Percentiles rank a stretch among this genome's conserved stretches.
Conservation (phyloP, 2,113 vertebrate genomes). For the Hippotragus niger region DNA sequence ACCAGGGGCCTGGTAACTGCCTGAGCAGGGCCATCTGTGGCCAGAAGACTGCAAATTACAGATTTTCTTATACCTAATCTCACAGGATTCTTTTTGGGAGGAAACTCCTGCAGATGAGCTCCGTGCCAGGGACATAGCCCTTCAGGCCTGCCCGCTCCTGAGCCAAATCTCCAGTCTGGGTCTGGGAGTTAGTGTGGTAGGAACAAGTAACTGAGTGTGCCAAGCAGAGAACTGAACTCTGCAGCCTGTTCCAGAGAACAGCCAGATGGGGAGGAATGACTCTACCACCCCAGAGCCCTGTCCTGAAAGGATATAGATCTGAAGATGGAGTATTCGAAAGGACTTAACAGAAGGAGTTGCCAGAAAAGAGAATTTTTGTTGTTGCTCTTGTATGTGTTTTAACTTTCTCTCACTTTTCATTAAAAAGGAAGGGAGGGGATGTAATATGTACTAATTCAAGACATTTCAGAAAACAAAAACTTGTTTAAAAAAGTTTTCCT, state of each 20-base stretch:
- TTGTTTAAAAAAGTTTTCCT: background rate
- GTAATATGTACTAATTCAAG: background rate
- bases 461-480: conserved; percentile 4
- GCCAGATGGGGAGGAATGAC: too few relatives aligned
- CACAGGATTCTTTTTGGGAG: background rate
- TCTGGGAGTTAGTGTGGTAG: background rate
- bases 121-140: background rate
- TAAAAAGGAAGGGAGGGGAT: background rate
- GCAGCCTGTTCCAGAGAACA: background rate
- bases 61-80: background rate
- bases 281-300: background rate
- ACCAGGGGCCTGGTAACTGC: background rate
- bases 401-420: background rate
- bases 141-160: background rate
- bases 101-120: background rate
- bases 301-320: background rate
- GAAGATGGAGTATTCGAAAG: background rate
- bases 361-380: background rate
- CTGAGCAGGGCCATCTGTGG: background rate
- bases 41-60: background rate
- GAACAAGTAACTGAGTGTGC: background rate
- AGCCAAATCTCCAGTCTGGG: background rate
- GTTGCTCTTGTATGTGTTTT: background rate
- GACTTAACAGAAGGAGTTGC: background rate
- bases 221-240: background rate